Evolutionary conservation across 2,888 invertebrate genomes (phyloP).

Genomic region (Athripsodes cinereus): DNA sequence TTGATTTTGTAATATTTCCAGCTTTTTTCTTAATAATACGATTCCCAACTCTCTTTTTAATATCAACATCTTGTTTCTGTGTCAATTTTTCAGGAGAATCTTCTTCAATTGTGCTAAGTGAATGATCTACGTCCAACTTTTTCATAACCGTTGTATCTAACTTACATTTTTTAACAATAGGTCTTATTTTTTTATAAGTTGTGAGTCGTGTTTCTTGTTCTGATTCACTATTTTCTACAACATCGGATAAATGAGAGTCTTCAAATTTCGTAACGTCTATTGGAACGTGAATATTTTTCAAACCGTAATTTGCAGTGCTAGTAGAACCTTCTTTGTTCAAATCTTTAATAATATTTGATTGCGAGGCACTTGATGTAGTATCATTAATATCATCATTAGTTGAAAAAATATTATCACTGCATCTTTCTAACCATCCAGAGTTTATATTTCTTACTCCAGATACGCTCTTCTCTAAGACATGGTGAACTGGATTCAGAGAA

Average conservation of each 20-base stretch:
- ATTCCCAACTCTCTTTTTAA: not conserved
- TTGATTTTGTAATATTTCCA: not conserved
- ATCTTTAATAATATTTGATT: too few species aligned
- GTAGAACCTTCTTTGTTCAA: not conserved
- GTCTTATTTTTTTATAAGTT: slow-evolving; percentile 45
- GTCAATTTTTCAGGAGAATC: not conserved
- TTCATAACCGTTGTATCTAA: slow-evolving; percentile 28
- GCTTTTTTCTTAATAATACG: not conserved
- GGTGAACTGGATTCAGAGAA: slow-evolving; percentile 16
- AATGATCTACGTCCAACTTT: not conserved
- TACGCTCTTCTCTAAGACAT: slow-evolving; percentile 8
- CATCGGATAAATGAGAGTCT: slow-evolving; percentile 41
- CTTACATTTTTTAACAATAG: slow-evolving; percentile 52
- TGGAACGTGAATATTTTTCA: slow-evolving; percentile 36
- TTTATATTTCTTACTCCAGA: slow-evolving; percentile 33
- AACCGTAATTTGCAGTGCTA: slow-evolving; percentile 32
- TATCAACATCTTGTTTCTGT: not conserved
- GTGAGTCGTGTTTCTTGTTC: slow-evolving; percentile 46
- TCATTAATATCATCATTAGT: too few species aligned
- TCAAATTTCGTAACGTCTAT: slow-evolving; percentile 26
- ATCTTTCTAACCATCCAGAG: slow-evolving; percentile 40
- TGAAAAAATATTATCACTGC: slow-evolving; percentile 6
- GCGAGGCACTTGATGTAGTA: not conserved
- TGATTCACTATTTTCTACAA: slow-evolving; percentile 70
- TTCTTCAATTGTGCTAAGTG: not conserved